Conservation (phyloP, 1,140 invertebrate genomes). For the Tyrophagus putrescentiae region DNA sequence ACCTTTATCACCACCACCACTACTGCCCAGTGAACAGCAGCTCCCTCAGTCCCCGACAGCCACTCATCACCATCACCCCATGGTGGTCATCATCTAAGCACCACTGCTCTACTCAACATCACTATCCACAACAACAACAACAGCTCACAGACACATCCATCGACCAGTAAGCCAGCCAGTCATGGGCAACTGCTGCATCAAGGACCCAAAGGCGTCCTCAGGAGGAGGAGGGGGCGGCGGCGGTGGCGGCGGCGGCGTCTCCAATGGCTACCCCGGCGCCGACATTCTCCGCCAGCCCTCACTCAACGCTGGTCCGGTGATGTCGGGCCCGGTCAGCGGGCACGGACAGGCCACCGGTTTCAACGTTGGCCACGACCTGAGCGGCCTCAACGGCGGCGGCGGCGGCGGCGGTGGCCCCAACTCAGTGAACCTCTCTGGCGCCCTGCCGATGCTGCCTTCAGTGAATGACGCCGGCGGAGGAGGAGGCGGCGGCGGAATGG, state of each 20-base stretch:
- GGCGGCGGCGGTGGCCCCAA: neutral
- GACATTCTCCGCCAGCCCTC: conserved; percentile 13
- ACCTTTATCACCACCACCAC: no score
- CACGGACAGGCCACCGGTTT: neutral
- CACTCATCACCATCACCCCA: no score
- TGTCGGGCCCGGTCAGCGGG: conserved; percentile 6
- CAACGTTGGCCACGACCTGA: neutral
- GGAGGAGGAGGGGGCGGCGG: no score
- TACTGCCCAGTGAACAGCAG: no score
- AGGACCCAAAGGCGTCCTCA: neutral
- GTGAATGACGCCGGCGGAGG: neutral
- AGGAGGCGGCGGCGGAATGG: neutral
- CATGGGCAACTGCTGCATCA: conserved; percentile 16
- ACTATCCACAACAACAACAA: no score
- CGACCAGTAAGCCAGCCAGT: no score
- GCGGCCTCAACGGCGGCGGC: neutral
- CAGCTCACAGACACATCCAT: no score
- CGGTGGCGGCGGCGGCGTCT: no score
- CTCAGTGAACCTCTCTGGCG: conserved; percentile 9
- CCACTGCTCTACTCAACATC: no score
- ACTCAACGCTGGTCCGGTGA: conserved; percentile 1
- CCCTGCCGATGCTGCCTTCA: conserved; percentile 5
- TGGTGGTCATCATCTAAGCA: no score
- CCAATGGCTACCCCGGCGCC: conserved; percentile 6
- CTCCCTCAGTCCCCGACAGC: no score